These are phyloP conservation scores for Myrmophylax atrothorax DNA, from an alignment of 2,113 vertebrate species.

Conservation along the genomic window DNA sequence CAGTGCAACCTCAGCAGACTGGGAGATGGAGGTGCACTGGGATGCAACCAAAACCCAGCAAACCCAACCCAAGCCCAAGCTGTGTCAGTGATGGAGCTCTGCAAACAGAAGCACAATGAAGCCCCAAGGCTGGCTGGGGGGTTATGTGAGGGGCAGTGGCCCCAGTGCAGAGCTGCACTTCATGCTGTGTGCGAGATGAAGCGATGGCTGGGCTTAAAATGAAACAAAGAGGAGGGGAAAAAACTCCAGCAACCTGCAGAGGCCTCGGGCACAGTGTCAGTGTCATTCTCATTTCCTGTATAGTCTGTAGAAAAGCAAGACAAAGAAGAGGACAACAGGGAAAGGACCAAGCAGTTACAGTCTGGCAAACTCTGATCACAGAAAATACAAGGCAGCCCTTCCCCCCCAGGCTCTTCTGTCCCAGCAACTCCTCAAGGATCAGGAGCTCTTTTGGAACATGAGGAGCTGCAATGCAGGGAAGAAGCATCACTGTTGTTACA, in stretches of 20 bases:
- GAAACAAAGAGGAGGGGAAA: slow-evolving; percentile 74
- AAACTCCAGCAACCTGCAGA: slow-evolving; percentile 91
- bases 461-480: neutral
- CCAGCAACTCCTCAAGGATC: neutral
- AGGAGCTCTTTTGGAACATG: neutral
- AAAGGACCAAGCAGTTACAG: slow-evolving; percentile 70
- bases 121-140: slow-evolving; percentile 55
- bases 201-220: slow-evolving; percentile 59
- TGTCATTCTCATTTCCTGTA: slow-evolving; percentile 96
- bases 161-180: slow-evolving; percentile 43
- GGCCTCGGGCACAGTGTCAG: slow-evolving; percentile 88
- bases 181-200: slow-evolving; percentile 77
- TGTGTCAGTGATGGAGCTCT: slow-evolving; percentile 41
- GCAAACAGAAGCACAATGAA: slow-evolving; percentile 49
- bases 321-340: slow-evolving; percentile 78
- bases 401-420: neutral
- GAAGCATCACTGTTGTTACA: neutral
- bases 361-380: neutral
- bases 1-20: neutral
- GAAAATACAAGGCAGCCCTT: neutral
- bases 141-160: slow-evolving; percentile 54
- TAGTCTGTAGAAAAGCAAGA: slow-evolving; percentile 90
- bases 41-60: neutral
- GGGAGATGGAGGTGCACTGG: neutral
- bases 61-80: neutral